Conservation (phyloP, 2,888 invertebrate genomes). For the Candidula unifasciata region DNA sequence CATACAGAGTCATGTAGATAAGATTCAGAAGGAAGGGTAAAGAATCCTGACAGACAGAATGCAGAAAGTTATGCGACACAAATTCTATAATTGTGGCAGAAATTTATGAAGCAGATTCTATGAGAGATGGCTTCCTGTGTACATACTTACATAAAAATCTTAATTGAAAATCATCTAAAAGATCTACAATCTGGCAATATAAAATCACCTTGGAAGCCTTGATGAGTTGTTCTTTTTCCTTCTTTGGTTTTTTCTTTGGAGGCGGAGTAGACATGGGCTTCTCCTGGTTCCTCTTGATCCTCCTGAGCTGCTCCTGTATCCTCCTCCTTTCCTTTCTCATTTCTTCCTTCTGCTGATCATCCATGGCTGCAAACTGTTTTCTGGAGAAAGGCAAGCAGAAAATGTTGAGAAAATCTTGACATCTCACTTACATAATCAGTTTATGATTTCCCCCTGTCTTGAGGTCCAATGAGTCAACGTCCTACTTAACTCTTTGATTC, state of each 20-base stretch:
- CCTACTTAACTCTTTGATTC: too few relatives aligned
- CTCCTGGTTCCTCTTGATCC: constrained; percentile 95
- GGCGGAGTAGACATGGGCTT: constrained; percentile 74
- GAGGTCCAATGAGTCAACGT: too few relatives aligned
- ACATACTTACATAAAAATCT: neutral
- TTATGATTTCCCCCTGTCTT: too few relatives aligned
- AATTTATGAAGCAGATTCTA: too few relatives aligned
- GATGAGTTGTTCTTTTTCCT: constrained; percentile 65
- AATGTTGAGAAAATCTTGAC: too few relatives aligned
- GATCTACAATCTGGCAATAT: neutral
- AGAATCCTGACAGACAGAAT: too few relatives aligned
- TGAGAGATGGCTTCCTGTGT: too few relatives aligned
- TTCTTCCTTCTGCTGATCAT: constrained; percentile 98
- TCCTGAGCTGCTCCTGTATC: constrained; percentile 94
- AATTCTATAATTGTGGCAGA: too few relatives aligned
- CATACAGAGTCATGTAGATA: too few relatives aligned
- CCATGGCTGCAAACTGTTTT: constrained; percentile 94
- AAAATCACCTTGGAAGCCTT: constrained; percentile 61
- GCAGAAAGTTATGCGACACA: too few relatives aligned
- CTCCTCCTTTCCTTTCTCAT: constrained; percentile 96
- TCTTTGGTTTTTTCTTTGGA: constrained; percentile 81
- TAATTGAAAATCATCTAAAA: neutral
- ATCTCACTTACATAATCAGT: too few relatives aligned
- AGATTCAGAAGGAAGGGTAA: too few relatives aligned
- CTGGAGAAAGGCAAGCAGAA: constrained; percentile 63